Evolutionary conservation across 2,888 invertebrate species (phyloP).

Genomic region (Bombylius discolor): DNA sequence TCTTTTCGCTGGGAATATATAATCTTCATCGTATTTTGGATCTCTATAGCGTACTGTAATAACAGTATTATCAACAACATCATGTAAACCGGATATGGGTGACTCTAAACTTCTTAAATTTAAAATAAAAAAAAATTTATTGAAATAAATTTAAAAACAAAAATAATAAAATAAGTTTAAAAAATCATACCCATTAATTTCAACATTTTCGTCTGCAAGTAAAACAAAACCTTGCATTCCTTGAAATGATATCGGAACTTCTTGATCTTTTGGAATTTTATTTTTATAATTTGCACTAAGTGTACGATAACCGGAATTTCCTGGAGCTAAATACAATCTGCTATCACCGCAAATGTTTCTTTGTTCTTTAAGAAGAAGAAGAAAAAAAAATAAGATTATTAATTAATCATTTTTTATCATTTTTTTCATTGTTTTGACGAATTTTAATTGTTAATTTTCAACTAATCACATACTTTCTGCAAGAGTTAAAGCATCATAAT

Average conservation of each 20-base stretch:
- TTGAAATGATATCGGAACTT: conserved; percentile 51
- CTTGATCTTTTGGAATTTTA: conserved; percentile 36
- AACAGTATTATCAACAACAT: conserved; percentile 45
- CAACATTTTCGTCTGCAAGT: conserved; percentile 55
- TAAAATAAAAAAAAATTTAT: not conserved
- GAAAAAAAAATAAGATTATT: conserved; percentile 3
- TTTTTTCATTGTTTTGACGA: not conserved
- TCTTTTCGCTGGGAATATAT: conserved; percentile 62
- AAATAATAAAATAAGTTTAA: conserved; percentile 7
- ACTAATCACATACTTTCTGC: conserved; percentile 57
- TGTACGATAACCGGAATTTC: conserved; percentile 56
- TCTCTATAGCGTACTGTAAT: conserved; percentile 63
- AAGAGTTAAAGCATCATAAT: conserved; percentile 63
- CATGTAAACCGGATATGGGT: conserved; percentile 56
- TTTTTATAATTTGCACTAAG: conserved; percentile 57
- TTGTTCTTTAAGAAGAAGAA: conserved; percentile 37
- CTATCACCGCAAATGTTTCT: conserved; percentile 84
- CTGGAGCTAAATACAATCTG: conserved; percentile 68
- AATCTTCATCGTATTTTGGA: conserved; percentile 60
- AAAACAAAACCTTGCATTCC: conserved; percentile 76
- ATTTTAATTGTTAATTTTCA: not conserved
- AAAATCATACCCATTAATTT: conserved; percentile 46
- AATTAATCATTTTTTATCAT: not conserved
- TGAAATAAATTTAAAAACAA: conserved; percentile 12
- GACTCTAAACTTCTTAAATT: conserved; percentile 46